Conservation (phyloP, 2,113 vertebrate genomes). For the Podarcis muralis region DNA sequence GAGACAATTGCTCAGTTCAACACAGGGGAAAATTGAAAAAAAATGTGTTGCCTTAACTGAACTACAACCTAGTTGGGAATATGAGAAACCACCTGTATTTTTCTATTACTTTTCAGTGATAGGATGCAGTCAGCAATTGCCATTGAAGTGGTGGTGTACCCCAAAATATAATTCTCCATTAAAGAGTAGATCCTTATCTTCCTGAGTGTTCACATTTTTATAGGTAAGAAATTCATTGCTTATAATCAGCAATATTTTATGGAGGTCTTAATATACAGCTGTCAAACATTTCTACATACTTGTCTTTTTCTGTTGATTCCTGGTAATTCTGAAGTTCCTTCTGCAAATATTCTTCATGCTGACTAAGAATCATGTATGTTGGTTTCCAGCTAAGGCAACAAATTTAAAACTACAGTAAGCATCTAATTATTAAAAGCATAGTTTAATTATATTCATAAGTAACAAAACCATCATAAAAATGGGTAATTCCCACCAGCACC, state of each 20-base stretch:
- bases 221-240: neutral
- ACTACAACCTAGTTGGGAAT: neutral
- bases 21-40: neutral
- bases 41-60: neutral
- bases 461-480: constrained; percentile 5
- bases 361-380: constrained; percentile 71
- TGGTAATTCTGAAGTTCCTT: constrained; percentile 62
- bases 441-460: neutral
- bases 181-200: neutral
- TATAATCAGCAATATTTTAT: neutral
- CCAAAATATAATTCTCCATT: neutral
- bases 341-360: constrained; percentile 76
- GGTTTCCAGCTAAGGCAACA: constrained; percentile 75
- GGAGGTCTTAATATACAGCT: neutral
- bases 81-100: neutral
- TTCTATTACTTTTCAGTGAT: neutral
- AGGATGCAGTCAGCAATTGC: neutral
- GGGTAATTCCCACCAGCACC: neutral
- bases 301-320: constrained; percentile 77
- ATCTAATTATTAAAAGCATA: constrained; percentile 27
- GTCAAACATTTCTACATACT: constrained; percentile 55
- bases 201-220: neutral
- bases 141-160: neutral
- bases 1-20: neutral
- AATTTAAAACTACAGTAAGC: constrained; percentile 25